Percentiles rank a stretch among this genome's conserved stretches.
Conservation (phyloP, 2,797 vertebrate species). For the Oreochromis grahami region DNA sequence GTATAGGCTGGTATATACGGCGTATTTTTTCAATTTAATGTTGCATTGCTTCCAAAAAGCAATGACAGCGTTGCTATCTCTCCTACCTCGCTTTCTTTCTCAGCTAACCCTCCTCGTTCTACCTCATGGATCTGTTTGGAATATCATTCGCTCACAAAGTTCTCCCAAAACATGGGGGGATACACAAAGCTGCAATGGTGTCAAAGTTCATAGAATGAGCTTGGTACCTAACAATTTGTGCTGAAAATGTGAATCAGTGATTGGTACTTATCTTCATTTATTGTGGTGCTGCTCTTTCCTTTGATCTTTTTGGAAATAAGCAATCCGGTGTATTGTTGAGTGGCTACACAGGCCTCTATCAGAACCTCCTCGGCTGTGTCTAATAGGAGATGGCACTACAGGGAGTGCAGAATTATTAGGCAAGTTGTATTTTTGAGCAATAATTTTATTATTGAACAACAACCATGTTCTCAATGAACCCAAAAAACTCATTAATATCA, state of each 20-base stretch:
- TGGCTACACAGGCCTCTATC: background rate
- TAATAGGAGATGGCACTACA: background rate
- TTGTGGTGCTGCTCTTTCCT: background rate
- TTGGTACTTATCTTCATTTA: background rate
- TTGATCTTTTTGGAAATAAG: background rate
- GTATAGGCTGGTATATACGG: background rate
- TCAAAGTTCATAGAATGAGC: background rate
- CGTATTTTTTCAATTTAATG: background rate
- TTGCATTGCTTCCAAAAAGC: background rate
- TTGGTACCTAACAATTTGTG: background rate
- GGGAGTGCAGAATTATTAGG: too few species aligned
- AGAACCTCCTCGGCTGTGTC: background rate
- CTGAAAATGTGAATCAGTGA: rapidly evolving
- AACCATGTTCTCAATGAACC: too few species aligned
- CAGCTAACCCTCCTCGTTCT: background rate
- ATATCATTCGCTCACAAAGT: background rate
- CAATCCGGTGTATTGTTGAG: background rate
- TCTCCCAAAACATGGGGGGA: background rate
- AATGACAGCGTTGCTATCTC: background rate
- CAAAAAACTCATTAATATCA: too few species aligned
- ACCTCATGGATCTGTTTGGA: background rate
- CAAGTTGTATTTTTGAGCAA: too few species aligned
- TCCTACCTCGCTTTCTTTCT: background rate
- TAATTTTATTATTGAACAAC: too few species aligned
- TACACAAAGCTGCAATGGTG: background rate